These are phyloP conservation scores for Phengaris alcon DNA, from an alignment of 2,888 invertebrate species.

Conservation along the genomic window DNA sequence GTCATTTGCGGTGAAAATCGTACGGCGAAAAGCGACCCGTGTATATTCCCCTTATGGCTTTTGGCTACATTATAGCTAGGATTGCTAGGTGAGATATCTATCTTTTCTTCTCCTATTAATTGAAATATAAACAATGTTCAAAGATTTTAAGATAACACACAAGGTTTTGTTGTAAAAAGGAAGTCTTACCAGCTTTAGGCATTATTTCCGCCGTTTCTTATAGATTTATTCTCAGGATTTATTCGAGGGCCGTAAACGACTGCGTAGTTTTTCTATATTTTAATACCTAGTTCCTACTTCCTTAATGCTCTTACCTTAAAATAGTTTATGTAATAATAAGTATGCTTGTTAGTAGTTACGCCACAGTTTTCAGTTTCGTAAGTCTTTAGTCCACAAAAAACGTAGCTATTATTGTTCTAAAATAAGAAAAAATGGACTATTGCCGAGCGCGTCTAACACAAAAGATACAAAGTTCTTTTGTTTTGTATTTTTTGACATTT, in stretches of 20 bases:
- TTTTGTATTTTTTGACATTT: neutral
- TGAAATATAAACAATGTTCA: neutral
- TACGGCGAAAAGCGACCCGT: neutral
- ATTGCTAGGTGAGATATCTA: neutral
- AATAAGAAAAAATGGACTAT: neutral
- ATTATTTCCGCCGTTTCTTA: conserved; percentile 13
- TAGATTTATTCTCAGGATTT: neutral
- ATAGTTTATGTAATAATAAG: no score
- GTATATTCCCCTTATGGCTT: no score
- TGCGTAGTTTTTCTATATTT: neutral
- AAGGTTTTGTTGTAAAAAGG: neutral
- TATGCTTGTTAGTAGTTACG: no score
- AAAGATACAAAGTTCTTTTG: neutral
- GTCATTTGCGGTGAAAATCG: no score
- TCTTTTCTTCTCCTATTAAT: conserved; percentile 1
- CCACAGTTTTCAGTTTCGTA: no score
- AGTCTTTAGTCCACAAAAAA: neutral
- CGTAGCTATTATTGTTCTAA: neutral
- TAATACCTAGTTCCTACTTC: neutral
- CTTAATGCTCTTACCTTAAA: neutral
- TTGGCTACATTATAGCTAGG: neutral
- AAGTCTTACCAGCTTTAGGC: neutral
- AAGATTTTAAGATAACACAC: conserved; percentile 10
- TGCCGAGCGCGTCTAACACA: neutral
- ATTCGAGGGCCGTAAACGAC: neutral